Evolutionary conservation across 2,888 invertebrate species (phyloP).

Genomic region (Campopleginae sp.): DNA sequence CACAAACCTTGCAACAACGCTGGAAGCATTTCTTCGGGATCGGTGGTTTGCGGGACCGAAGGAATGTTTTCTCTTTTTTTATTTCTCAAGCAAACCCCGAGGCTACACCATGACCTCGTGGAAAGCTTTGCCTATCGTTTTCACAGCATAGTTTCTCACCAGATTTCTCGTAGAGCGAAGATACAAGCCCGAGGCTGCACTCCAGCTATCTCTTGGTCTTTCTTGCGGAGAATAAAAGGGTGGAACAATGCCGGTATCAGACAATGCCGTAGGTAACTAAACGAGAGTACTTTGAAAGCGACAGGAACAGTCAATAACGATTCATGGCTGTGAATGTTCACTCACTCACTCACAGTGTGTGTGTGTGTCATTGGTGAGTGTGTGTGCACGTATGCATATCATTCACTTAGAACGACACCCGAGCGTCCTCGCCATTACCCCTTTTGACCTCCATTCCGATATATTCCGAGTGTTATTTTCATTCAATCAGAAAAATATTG

Average conservation of each 20-base stretch:
- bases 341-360: constrained; percentile 23
- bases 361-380: background rate
- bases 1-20: background rate
- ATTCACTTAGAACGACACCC: constrained; percentile 20
- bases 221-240: constrained; percentile 57
- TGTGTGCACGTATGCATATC: constrained; percentile 15
- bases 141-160: constrained; percentile 34
- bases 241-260: constrained; percentile 62
- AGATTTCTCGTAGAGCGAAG: constrained; percentile 53
- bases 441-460: background rate
- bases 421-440: constrained; percentile 22
- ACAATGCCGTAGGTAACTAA: constrained; percentile 63
- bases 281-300: constrained; percentile 62
- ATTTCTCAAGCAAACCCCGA: constrained; percentile 48
- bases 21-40: background rate
- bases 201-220: constrained; percentile 37
- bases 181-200: constrained; percentile 59
- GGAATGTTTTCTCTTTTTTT: constrained; percentile 18
- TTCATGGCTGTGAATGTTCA: constrained; percentile 50
- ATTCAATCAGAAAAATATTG: background rate
- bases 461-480: background rate
- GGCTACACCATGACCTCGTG: constrained; percentile 64
- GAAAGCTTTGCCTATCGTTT: constrained; percentile 52
- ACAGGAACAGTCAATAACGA: constrained; percentile 64
- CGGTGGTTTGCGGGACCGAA: background rate